Base-by-base conservation (phyloP, 2,888 invertebrate genomes). In the Gandaritis pyraliata region DNA sequence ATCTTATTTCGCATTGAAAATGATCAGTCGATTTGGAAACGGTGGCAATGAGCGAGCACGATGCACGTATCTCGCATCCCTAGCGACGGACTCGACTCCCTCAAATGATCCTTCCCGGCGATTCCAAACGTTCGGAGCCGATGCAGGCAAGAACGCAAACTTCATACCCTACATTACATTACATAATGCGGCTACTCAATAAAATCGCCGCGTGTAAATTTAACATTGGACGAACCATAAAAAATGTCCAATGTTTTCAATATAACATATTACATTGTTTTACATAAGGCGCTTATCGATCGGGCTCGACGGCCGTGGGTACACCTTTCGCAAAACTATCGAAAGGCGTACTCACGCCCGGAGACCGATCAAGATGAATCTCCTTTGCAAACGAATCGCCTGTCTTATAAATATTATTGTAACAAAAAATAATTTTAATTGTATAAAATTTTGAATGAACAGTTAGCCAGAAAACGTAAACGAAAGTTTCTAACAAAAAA, bases 141-240 rank as follows among this genome's bases (percentile, higher is more conserved):
- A 58, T 58, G 66, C 61, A 68, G 68, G 60, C 63, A n/a, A 71
- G 59, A 68, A 62, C 65, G 66, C 71, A 70, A 13, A 47, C 58
- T 73, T 63, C 71, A 80, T 80, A 76, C 48, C 76, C 78, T 82
- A 85, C 81, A 76, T 73, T 82, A 85, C 81, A 76, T 73, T 81
- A 85, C 77, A 83, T 83, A 79, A 83, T 78, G 81, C 90, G 89
- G 88, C 89, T 81, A 89, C 81, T 90, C 90, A 90, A 90, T 90
- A 89, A 87, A 90, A 90, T 87, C 84, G 85, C 90, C 90, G 90
- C 89, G 82, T 86, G 86, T 85, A 87, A 83, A 87, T 84, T 86
- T 81, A 81, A 83, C 83, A 85, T 80, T 81, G 84, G 85, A 87
- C 86, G 81, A 83, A 85, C 83, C 80, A 74, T 83, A 75, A 78